These are phyloP conservation scores for Porites australiensis DNA, from an alignment of 64 coral and sea anemone species.

Conservation along the genomic window DNA sequence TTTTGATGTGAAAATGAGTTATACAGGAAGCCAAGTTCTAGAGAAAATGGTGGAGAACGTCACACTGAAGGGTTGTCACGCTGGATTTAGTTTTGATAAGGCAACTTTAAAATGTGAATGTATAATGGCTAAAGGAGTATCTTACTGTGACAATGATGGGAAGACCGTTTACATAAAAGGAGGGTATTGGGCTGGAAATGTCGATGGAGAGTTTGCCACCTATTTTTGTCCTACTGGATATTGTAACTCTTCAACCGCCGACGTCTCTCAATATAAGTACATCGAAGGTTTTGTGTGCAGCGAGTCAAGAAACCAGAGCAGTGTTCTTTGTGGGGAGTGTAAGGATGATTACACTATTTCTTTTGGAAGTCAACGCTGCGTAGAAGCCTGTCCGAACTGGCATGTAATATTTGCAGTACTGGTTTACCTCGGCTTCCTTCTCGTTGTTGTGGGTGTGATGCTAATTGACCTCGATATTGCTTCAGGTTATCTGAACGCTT, in stretches of 20 bases:
- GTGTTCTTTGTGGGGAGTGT: conserved; percentile 78
- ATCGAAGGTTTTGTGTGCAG: conserved; percentile 53
- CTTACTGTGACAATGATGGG: conserved; percentile 19
- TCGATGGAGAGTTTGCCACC: conserved; percentile 42
- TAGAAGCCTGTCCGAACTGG: conserved; percentile 8
- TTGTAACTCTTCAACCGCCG: conserved; percentile 23
- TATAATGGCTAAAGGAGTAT: conserved; percentile 47
- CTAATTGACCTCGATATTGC: conserved; percentile 62
- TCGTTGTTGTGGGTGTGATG: conserved; percentile 54
- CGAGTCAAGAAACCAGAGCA: conserved; percentile 12
- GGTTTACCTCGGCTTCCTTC: background rate
- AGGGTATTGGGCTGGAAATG: conserved; percentile 89
- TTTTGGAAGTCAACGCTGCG: conserved; percentile 68
- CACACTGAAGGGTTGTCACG: conserved; percentile 35
- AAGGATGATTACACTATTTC: conserved; percentile 37
- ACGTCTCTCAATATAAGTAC: conserved; percentile 42
- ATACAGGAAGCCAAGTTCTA: background rate
- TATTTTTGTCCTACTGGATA: conserved; percentile 74
- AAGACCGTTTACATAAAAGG: conserved; percentile 60
- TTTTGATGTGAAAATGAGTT: background rate
- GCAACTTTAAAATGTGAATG: conserved; percentile 32
- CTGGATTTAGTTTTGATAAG: conserved; percentile 43
- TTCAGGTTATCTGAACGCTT: conserved; percentile 82
- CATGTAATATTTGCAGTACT: conserved; percentile 6
- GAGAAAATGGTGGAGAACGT: conserved; percentile 1